phyloP scores from a whole-genome alignment of 2,797 vertebrate genomes.

The Octomys mimax region DNA sequence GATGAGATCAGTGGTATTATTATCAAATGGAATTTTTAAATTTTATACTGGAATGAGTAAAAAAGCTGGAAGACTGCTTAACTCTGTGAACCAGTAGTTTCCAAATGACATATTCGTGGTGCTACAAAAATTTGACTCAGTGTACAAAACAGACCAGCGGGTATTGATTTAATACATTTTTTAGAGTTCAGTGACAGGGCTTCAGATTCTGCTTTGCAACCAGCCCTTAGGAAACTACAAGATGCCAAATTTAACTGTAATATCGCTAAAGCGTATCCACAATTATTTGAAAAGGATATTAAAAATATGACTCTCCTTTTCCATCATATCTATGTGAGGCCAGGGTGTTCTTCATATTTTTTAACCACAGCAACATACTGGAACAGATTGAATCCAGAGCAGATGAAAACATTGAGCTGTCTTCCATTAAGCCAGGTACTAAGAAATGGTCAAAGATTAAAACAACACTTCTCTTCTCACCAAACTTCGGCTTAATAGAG shows the following conservation, averaged over 20 bases:
- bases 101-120: background rate
- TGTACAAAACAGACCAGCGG: background rate
- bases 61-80: conserved; percentile 3
- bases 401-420: conserved; percentile 43
- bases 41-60: conserved; percentile 14
- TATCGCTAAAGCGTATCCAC: conserved; percentile 17
- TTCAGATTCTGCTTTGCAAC: conserved; percentile 44
- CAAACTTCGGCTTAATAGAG: background rate
- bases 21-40: background rate
- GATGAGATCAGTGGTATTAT: conserved; percentile 10
- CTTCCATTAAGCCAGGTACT: conserved; percentile 40
- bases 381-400: conserved; percentile 45
- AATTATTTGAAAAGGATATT: conserved; percentile 54
- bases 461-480: background rate
- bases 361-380: conserved; percentile 46
- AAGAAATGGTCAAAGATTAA: background rate
- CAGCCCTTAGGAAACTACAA: background rate
- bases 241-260: conserved; percentile 13
- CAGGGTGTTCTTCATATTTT: conserved; percentile 64
- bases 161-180: background rate
- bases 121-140: conserved; percentile 18
- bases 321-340: background rate
- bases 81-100: conserved; percentile 6
- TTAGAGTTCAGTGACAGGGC: background rate
- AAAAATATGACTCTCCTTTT: conserved; percentile 53